Base-by-base conservation (phyloP, 2,888 invertebrate genomes). In the Gerris lacustris region DNA sequence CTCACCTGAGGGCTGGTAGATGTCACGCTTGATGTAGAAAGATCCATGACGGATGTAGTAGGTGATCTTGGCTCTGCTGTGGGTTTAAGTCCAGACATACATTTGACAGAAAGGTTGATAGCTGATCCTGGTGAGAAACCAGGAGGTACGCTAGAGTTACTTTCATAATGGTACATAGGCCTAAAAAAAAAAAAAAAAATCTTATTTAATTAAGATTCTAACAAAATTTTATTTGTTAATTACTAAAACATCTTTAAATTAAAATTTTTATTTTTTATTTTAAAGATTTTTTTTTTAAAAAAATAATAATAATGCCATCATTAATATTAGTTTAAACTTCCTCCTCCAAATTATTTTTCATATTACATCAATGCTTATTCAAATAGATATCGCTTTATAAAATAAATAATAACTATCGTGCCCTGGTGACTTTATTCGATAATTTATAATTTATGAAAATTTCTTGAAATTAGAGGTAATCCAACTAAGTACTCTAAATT, bases 151-250 rank as follows among this genome's bases (percentile, higher is more conserved):
- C 66, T 63, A 6, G 74, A 75, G 6, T 71, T 72, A n/a, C 70
- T 86, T 79, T 90, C 90, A 82, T 90, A 90, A 81, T 90, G 90
- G 82, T 91, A 91, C 87, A 91, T 89, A 76, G 90, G 90, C 81
- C 90, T 88, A 82, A 0, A 70, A 63, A 2, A 47, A 66, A 45
- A 44, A 1, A 62, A 31, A 31, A 2, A 31, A 31, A 2, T 31
- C 1, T 31, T 1, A 31, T 31, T 4, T n/a, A 62, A 15, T 31
- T 11, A 15, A 17, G 4, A n/a, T 67, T 31, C 9, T 31, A 31
- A 31, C 31, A 31, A 31, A 31, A 31, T 31, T 31, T 31, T 11
- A 18, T 18, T 66, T 66, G 4, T 66, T 17, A 11, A 11, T 11
- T 18, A 11, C 2, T 66, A 31, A 31, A 31, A 31, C 31, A 31